Evolutionary conservation across 1,140 invertebrate species (phyloP), one percentile per base, ranked within the genome.

Genomic region (Leguminivora glycinivorella): DNA sequence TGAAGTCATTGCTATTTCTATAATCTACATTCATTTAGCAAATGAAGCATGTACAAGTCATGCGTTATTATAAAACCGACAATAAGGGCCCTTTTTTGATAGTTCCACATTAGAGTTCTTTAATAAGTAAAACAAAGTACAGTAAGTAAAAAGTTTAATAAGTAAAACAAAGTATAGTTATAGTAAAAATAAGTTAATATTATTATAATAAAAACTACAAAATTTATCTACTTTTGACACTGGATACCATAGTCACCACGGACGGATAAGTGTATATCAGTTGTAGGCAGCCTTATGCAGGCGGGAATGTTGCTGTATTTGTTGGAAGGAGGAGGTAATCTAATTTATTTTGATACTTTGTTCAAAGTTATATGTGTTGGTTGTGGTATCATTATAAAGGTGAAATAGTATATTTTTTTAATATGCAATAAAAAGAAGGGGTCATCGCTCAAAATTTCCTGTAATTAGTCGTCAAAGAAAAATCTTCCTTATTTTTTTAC

Each of bases 401-500:
- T 47, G 43, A 47, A n/a, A 47, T 47, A 47, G 43, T 47, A n/a
- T 47, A 47, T 47, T 47, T 47, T 47, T 47, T 17, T 47, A 47
- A 47, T 47, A 47, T 47, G 43, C 7, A 47, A 47, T 17, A 47
- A 56, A 56, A 56, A 56, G 10, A 56, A 6, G 22, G 56, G 24
- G 19, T 24, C 56, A 56, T 25, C 22, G 56, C 56, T 56, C 56
- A 56, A 56, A 10, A 25, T 56, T 19, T 47, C 56, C 56, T 56
- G 56, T 56, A 56, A 56, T 56, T 25, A 56, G 22, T 56, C 56
- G 56, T 56, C 56, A 56, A 56, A 56, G 6, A 56, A 24, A 56
- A 56, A 56, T 10, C 5, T 56, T 56, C 5, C 6, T 2, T 24
- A 9, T 3, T 3, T 24, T 56, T 22, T 56, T 22, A 24, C 19